phyloP scores from a whole-genome alignment of 2,113 vertebrate genomes.

The Triplophysa tibetana region DNA sequence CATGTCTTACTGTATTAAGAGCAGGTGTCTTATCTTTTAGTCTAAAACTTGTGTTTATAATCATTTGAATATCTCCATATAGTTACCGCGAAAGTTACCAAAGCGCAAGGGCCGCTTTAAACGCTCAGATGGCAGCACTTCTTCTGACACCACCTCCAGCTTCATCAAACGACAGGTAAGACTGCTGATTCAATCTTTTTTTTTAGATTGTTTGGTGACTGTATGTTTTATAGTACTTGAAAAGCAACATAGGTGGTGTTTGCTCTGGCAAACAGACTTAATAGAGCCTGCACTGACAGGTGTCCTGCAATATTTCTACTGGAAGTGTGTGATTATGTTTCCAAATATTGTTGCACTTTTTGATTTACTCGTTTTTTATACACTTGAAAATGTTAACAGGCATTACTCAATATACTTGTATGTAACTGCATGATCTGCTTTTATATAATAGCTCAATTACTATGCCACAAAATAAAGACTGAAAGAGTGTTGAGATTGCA shows the following conservation, averaged over 20 bases:
- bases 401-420: too few species aligned
- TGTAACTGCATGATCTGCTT: too few species aligned
- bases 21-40: background rate
- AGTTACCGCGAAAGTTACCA: conserved; percentile 80
- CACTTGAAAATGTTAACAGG: too few species aligned
- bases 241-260: background rate
- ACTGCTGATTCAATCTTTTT: background rate
- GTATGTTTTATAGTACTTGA: background rate
- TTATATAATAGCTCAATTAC: too few species aligned
- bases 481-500: too few species aligned
- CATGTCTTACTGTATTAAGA: background rate
- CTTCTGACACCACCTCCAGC: conserved; percentile 83
- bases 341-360: background rate
- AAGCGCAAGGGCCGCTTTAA: conserved; percentile 83
- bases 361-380: background rate
- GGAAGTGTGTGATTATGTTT: too few species aligned
- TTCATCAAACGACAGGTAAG: conserved; percentile 81
- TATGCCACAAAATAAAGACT: too few species aligned
- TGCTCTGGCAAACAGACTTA: background rate
- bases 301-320: background rate
- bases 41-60: background rate
- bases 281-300: background rate
- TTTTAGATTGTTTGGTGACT: background rate
- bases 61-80: conserved; percentile 31
- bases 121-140: conserved; percentile 84